Evolutionary conservation across 2,888 invertebrate genomes (phyloP), one percentile per base, ranked within the genome.

Genomic region (Tenthredo scrophulariae): DNA sequence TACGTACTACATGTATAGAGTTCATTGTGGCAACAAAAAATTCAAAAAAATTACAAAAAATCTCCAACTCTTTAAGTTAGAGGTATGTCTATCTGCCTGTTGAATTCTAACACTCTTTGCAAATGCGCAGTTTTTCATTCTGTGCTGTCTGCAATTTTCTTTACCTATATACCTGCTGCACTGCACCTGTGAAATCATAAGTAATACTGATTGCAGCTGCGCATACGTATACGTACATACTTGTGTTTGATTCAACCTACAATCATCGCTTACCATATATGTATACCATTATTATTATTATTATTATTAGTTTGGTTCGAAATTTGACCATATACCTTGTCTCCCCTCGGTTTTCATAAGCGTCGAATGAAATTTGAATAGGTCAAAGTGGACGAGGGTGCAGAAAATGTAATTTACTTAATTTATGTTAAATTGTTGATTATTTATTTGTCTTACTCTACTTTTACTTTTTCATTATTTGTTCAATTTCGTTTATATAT

Each of bases 181-280:
- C 62, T 9, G 22, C 62, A 62, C 54, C 54, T 54, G 70, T 33
- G 26, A 18, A 70, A 37, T 70, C 70, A 22, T 29, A 70, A 70
- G 18, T 18, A 70, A 70, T 70, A 70, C 70, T 70, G 70, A 70
- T 70, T 70, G 70, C 70, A 37, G 70, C 70, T 70, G 70, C 70
- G 29, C 29, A 29, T 67, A 10, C 13, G 10, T 67, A 33, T 33
- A 18, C 13, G 3, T 46, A 15, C 13, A 0, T 46, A 46, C 46
- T 46, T 37, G 18, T 33, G 33, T 62, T 26, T 22, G 54, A 62
- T 62, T 62, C 62, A 26, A 62, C 26, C 22, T 62, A 62, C 26
- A 62, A 62, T 62, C 26, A 26, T 0, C 13, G 13, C 62, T 62
- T 9, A 22, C 10, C 2, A 26, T n/a, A 58, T 62, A 22, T 62